Base-by-base conservation (phyloP, 1,140 invertebrate species). In the Trichonephila clavata region DNA sequence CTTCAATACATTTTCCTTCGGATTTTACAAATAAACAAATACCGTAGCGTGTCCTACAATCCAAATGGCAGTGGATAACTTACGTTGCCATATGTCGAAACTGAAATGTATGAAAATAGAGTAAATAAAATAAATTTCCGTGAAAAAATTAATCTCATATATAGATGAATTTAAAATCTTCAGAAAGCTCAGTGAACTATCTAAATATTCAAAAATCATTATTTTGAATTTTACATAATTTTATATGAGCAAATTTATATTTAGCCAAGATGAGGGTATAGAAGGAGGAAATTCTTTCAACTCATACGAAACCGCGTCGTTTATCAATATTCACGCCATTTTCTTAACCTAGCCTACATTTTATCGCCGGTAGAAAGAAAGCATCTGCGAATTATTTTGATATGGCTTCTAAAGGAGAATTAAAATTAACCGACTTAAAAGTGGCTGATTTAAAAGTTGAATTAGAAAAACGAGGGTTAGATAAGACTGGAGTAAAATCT, bases 401-500 rank as follows among this genome's bases (percentile, higher is more conserved):
- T 18, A 83, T 83, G 50, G 80, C 43, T 57, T 18, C 21, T 3
- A 32, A 86, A 86, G 59, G 84, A 8, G 21, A 43, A 39, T 14
- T 87, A 57, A 98, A 97, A 96, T 96, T 99, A 57, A 96, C 96
- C 71, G 98, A 99, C 95, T 96, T 99, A 89, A 97, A 98, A 94
- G 98, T 99, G 88, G 97, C 98, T 95, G 98, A 99, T 96, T 96
- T 99, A 39, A 97, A 97, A 95, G 96, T 96, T 39, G 98, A 99
- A 95, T 96, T 99, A 84, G 98, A 99, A 95, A 98, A 98, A 95
- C 97, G 98, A 94, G 97, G 97, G 94, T 96, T 99, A 59, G 98
- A 99, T 95, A 98, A 98, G 95, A 97, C 97, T 94, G 98, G 98
- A 68, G 97, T 98, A 63, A 99, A 99, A 96, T 97, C 97, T 81